phyloP scores from a whole-genome alignment of 2,888 invertebrate genomes.

The Polydrusus pterygomalis region DNA sequence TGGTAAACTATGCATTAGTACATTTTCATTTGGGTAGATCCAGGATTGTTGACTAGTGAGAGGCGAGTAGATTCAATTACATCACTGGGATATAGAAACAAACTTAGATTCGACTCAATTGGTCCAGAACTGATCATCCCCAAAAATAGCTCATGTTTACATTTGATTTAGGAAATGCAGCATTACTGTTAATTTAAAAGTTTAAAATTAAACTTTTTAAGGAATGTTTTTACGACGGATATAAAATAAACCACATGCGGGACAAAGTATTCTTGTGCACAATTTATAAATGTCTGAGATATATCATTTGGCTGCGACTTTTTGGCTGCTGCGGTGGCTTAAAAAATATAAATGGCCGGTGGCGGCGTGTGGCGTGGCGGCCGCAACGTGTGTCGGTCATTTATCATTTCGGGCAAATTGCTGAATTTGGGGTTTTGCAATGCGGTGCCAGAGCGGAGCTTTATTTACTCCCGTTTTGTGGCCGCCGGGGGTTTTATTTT shows the following conservation, averaged over 20 bases:
- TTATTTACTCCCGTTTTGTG: constrained; percentile 67
- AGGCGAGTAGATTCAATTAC: too few species aligned
- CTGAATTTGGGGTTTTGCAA: constrained; percentile 70
- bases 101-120: too few species aligned
- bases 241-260: constrained; percentile 3
- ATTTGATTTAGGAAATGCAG: too few species aligned
- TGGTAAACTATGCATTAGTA: too few species aligned
- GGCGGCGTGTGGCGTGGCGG: constrained; percentile 56
- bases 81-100: too few species aligned
- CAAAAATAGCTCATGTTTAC: too few species aligned
- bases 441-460: constrained; percentile 65
- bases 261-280: constrained; percentile 43
- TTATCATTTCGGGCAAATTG: constrained; percentile 72
- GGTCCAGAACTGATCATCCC: too few species aligned
- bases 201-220: neutral
- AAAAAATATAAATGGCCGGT: constrained; percentile 67
- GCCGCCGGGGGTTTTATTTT: constrained; percentile 12
- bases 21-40: too few species aligned
- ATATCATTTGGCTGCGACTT: constrained; percentile 65
- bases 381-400: constrained; percentile 70
- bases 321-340: constrained; percentile 59
- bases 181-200: too few species aligned
- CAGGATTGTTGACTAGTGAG: too few species aligned
- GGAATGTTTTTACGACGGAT: neutral
- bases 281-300: constrained; percentile 61